A percentile compares a stretch with the other conserved stretches of the same genome.
phyloP scores from a whole-genome alignment of 2,113 vertebrate genomes.

The Perccottus glenii region DNA sequence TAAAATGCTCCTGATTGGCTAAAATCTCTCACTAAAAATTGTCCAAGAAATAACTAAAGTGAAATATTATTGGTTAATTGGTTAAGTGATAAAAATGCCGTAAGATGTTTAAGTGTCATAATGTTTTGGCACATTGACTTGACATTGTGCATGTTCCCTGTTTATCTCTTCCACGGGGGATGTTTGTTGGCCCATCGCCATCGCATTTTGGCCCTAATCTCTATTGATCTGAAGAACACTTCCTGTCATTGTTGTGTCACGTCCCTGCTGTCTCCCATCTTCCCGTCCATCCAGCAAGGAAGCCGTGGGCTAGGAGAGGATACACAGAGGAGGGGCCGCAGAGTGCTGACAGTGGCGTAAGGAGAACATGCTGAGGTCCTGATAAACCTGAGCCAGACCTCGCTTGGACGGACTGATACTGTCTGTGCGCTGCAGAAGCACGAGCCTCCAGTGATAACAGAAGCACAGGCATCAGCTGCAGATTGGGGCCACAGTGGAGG shows the following conservation, averaged over 20 bases:
- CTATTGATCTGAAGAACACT: conserved; percentile 70
- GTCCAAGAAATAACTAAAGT: no score
- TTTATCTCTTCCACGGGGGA: conserved; percentile 59
- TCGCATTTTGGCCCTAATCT: conserved; percentile 67
- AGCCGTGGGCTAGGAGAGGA: conserved; percentile 62
- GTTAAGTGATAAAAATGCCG: no score
- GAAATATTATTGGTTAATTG: no score
- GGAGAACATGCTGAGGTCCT: conserved; percentile 19
- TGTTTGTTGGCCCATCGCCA: conserved; percentile 59
- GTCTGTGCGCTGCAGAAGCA: conserved; percentile 28
- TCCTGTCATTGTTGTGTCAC: conserved; percentile 80
- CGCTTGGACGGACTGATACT: conserved; percentile 21
- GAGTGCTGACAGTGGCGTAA: conserved; percentile 10
- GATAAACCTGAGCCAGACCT: conserved; percentile 42
- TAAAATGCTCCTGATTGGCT: no score
- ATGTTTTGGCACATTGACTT: neutral
- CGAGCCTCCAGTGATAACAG: conserved; percentile 19
- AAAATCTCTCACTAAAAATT: no score
- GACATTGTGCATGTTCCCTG: conserved; percentile 19
- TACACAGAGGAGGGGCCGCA: conserved; percentile 31
- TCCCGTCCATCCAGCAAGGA: conserved; percentile 75
- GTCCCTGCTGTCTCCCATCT: conserved; percentile 75
- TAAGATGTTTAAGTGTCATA: neutral
- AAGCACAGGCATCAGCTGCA: neutral
- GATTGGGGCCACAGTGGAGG: neutral